Conservation (phyloP, 2,797 vertebrate genomes). For the Dendrocincla fuliginosa region DNA sequence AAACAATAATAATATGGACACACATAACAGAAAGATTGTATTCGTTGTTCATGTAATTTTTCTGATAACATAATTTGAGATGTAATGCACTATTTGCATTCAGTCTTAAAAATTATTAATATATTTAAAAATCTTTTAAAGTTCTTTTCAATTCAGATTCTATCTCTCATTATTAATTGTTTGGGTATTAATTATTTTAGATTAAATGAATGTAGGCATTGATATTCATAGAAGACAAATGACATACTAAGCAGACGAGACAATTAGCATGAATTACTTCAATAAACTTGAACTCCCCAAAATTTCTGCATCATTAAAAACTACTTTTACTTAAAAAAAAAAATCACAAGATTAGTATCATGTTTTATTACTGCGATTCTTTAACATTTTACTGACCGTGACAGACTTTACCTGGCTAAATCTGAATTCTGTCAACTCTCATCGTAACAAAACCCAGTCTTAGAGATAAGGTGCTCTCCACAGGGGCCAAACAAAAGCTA, state of each 20-base stretch:
- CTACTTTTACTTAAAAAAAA: constrained; percentile 7
- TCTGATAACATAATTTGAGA: not conserved
- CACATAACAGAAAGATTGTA: not conserved
- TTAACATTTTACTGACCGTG: constrained; percentile 40
- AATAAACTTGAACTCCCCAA: not conserved
- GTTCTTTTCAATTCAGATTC: not conserved
- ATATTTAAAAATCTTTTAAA: not conserved
- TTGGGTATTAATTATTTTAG: constrained; percentile 40
- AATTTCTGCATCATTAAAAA: not conserved
- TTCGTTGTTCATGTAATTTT: not conserved
- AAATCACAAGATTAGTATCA: not conserved
- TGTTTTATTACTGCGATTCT: constrained; percentile 25
- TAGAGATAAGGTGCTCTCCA: constrained; percentile 60
- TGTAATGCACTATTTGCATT: not conserved
- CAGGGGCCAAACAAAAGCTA: constrained; percentile 60
- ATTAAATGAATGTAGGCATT: constrained; percentile 13
- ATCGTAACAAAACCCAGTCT: constrained; percentile 46
- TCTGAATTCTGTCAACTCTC: constrained; percentile 69
- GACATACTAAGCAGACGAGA: not conserved
- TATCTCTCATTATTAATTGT: constrained; percentile 7
- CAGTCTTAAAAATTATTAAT: not conserved
- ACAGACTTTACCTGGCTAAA: constrained; percentile 58
- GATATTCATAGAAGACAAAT: constrained; percentile 34
- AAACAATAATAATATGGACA: not conserved
- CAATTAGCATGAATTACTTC: constrained; percentile 31